Evolutionary conservation across 2,797 vertebrate species (phyloP).

Genomic region (Champsocephalus esox): DNA sequence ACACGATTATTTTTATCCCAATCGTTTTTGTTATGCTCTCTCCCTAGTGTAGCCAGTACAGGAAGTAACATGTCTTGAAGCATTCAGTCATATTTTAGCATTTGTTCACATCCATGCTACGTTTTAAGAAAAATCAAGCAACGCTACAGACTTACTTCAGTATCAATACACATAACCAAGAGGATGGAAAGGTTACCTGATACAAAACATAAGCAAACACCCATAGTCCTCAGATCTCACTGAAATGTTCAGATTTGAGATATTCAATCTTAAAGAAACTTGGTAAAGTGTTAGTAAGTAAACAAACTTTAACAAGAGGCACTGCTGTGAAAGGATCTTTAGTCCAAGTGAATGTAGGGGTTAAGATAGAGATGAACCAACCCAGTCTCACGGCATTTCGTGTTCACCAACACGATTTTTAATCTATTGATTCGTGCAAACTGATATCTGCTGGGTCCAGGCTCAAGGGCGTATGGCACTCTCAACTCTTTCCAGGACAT

Average conservation of each 20-base stretch:
- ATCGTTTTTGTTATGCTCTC: neutral
- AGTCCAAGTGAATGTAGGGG: neutral
- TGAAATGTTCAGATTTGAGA: constrained; percentile 7
- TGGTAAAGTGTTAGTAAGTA: constrained; percentile 1
- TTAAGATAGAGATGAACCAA: constrained; percentile 9
- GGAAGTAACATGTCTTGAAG: neutral
- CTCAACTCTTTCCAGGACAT: too few species aligned
- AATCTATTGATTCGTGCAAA: too few species aligned
- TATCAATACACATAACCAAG: neutral
- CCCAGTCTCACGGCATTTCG: too few species aligned
- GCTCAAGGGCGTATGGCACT: too few species aligned
- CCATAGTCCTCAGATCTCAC: neutral
- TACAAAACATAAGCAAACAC: neutral
- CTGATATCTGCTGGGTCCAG: too few species aligned
- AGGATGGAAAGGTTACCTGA: neutral
- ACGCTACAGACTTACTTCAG: neutral
- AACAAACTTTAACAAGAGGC: neutral
- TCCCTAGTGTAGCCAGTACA: neutral
- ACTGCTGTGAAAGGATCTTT: constrained; percentile 21
- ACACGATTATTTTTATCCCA: neutral
- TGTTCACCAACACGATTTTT: too few species aligned
- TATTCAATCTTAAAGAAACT: constrained; percentile 5
- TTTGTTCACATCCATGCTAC: neutral
- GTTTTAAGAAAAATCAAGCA: neutral
- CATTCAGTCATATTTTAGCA: neutral